A percentile compares a stretch with the other conserved stretches of the same genome.
phyloP scores from a whole-genome alignment of 1,140 invertebrate species.

The Drosophila prosaltans region DNA sequence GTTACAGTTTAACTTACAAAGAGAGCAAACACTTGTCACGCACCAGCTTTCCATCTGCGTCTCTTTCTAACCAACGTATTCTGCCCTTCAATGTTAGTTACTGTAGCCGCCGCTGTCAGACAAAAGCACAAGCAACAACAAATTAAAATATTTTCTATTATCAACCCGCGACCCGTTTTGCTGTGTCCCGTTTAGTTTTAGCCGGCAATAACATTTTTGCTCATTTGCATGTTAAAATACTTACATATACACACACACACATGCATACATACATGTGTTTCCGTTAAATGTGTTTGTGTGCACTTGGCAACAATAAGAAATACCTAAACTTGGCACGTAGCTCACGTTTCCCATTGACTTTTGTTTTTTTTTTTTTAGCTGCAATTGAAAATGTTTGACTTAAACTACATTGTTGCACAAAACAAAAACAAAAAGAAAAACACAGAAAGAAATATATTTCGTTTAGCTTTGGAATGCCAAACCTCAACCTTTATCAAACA shows the following conservation, averaged over 20 bases:
- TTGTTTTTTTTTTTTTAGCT: slow-evolving; percentile 48
- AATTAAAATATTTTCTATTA: slow-evolving; percentile 38
- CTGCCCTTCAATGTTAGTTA: slow-evolving; percentile 33
- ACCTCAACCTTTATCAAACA: slow-evolving; percentile 44
- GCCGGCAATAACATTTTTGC: slow-evolving; percentile 50
- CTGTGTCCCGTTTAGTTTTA: slow-evolving; percentile 25
- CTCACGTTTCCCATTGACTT: slow-evolving; percentile 49
- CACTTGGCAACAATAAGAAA: slow-evolving; percentile 57
- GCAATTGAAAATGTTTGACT: slow-evolving; percentile 33
- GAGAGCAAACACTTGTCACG: slow-evolving; percentile 25
- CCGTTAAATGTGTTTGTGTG: background rate
- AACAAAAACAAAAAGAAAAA: slow-evolving; percentile 1
- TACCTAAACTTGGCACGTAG: slow-evolving; percentile 62
- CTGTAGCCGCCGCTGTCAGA: slow-evolving; percentile 1
- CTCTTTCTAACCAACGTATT: background rate
- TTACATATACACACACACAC: background rate
- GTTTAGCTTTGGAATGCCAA: slow-evolving; percentile 29
- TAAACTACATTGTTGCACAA: slow-evolving; percentile 35
- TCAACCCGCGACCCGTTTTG: slow-evolving; percentile 9
- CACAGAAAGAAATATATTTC: background rate
- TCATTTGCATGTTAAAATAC: slow-evolving; percentile 28
- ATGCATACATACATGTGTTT: background rate
- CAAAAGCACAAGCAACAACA: background rate
- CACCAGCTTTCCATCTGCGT: slow-evolving; percentile 4
- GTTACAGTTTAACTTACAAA: slow-evolving; percentile 9